These are phyloP conservation scores for Columba guinea DNA, from an alignment of 2,797 vertebrate genomes.

Conservation along the genomic window DNA sequence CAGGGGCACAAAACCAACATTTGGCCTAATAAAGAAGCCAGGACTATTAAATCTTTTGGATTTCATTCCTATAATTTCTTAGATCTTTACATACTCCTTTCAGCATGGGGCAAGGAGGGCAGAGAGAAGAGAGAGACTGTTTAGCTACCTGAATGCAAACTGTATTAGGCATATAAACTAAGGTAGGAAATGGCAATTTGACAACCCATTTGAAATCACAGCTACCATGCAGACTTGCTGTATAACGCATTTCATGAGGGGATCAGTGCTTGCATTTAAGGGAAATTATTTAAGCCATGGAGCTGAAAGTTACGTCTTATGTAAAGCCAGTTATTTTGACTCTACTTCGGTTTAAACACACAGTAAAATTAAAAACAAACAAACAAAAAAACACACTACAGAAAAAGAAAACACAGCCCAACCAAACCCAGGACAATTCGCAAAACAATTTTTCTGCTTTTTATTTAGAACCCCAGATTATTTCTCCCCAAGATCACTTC, in stretches of 20 bases:
- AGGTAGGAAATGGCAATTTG: background rate
- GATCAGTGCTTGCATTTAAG: background rate
- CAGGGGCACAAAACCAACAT: background rate
- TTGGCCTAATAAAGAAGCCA: background rate
- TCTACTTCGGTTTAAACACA: background rate
- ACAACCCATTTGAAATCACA: background rate
- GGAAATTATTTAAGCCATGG: background rate
- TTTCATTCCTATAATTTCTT: background rate
- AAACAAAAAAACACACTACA: background rate
- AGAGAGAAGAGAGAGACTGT: background rate
- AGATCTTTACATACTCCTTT: background rate
- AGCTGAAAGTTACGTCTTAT: background rate
- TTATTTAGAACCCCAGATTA: background rate
- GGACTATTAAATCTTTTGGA: background rate
- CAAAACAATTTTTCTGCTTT: background rate
- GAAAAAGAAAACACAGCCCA: too few relatives aligned
- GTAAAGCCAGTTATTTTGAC: background rate
- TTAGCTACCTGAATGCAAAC: background rate
- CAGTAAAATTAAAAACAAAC: background rate
- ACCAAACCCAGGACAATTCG: background rate
- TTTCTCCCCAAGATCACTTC: background rate
- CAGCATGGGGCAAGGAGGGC: background rate
- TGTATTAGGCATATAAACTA: background rate
- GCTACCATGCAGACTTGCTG: background rate
- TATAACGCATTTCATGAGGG: background rate